phyloP scores from a whole-genome alignment of 2,113 vertebrate genomes.

The Muscicapa adusta region DNA sequence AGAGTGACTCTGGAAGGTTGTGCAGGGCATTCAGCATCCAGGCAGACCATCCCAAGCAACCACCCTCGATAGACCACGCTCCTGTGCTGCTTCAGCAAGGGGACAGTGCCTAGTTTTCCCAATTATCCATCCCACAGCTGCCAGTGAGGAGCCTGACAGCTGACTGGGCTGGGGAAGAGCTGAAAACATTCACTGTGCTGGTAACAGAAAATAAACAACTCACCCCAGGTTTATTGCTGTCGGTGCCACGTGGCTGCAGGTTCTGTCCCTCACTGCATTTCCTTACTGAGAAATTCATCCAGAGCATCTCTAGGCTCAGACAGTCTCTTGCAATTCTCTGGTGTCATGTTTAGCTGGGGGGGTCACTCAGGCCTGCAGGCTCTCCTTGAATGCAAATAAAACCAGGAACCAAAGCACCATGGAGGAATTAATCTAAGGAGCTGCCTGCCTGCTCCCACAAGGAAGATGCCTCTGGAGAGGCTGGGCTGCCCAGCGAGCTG shows the following conservation, averaged over 20 bases:
- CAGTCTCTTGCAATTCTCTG: fast-evolving
- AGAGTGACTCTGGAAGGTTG: neutral
- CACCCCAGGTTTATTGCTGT: neutral
- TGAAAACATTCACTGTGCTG: neutral
- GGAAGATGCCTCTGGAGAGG: neutral
- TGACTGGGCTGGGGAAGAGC: neutral
- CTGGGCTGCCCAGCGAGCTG: neutral
- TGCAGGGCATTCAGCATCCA: fast-evolving
- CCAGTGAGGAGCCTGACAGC: neutral
- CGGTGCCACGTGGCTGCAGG: neutral
- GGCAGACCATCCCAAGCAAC: neutral
- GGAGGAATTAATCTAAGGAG: fast-evolving
- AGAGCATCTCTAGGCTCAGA: neutral
- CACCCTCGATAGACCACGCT: neutral
- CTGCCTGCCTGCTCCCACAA: neutral
- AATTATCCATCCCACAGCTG: neutral
- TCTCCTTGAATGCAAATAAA: neutral
- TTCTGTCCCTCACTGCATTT: neutral
- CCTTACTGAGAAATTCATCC: neutral
- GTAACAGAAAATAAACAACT: neutral
- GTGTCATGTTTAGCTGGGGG: neutral
- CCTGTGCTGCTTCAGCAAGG: neutral
- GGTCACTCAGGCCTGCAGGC: neutral
- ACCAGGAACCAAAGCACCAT: neutral
- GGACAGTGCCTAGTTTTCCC: neutral